A percentile compares a stretch with the other conserved stretches of the same genome.
Conservation (phyloP, 1,140 invertebrate genomes). For the Pseudomyrmex sp. region DNA sequence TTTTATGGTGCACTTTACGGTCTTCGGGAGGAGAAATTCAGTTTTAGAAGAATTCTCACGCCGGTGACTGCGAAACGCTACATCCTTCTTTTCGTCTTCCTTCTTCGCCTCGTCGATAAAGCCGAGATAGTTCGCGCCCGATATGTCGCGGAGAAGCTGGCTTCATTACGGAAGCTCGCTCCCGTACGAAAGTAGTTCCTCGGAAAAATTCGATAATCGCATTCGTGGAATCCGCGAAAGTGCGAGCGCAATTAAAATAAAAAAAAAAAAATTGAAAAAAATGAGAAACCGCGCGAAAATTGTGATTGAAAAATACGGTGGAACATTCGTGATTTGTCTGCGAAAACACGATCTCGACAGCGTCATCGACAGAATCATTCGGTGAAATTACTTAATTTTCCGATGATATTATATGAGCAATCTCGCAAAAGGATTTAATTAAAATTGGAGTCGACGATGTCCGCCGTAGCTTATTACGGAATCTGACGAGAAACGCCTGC, state of each 20-base stretch:
- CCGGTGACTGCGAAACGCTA: slow-evolving; percentile 17
- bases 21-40: slow-evolving; percentile 73
- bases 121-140: slow-evolving; percentile 29
- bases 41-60: slow-evolving; percentile 72
- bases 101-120: slow-evolving; percentile 53
- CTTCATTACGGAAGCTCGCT: slow-evolving; percentile 12
- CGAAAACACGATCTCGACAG: neutral
- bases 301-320: slow-evolving; percentile 29
- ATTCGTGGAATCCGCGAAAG: neutral
- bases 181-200: neutral
- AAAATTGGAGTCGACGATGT: slow-evolving; percentile 10
- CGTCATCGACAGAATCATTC: neutral
- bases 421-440: slow-evolving; percentile 1
- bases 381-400: neutral
- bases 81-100: neutral
- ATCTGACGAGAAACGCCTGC: slow-evolving; percentile 55
- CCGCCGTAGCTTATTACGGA: slow-evolving; percentile 64
- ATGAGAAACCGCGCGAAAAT: slow-evolving; percentile 3
- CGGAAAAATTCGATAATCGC: slow-evolving; percentile 11
- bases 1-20: slow-evolving; percentile 77
- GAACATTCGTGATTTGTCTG: neutral
- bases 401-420: neutral
- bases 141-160: slow-evolving; percentile 19
- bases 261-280: neutral
- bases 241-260: neutral